Evolutionary conservation across 2,113 vertebrate genomes (phyloP).

Genomic region (Macheiramphus alcinus): DNA sequence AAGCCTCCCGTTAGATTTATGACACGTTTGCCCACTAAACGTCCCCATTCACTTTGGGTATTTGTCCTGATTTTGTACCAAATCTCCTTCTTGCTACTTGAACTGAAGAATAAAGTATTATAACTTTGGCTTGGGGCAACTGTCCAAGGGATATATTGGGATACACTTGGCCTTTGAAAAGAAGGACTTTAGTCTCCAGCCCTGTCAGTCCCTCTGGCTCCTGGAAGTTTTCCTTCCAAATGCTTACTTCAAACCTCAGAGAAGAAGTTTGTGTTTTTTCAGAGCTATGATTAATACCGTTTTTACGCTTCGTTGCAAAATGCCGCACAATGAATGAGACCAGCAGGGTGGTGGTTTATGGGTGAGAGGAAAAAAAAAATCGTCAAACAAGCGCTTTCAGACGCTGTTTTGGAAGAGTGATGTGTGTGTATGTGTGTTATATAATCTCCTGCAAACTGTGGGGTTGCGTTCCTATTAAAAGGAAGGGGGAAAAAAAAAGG

Average conservation of each 20-base stretch:
- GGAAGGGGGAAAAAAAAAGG: background rate
- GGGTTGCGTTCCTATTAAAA: background rate
- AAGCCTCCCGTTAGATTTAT: background rate
- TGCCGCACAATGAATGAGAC: slow-evolving; percentile 54
- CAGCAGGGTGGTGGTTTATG: slow-evolving; percentile 32
- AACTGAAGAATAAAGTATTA: slow-evolving; percentile 52
- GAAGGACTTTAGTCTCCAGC: slow-evolving; percentile 40
- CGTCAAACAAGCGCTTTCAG: slow-evolving; percentile 16
- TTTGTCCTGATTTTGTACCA: slow-evolving; percentile 45
- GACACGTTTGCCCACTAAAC: background rate
- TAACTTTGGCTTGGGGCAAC: slow-evolving; percentile 36
- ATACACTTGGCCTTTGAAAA: slow-evolving; percentile 60
- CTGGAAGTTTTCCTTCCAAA: slow-evolving; percentile 59
- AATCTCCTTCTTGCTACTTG: slow-evolving; percentile 24
- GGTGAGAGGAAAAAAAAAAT: background rate
- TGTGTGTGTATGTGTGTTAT: background rate
- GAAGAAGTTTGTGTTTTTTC: slow-evolving; percentile 51
- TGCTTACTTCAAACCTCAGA: slow-evolving; percentile 55
- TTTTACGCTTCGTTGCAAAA: slow-evolving; percentile 48
- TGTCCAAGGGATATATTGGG: slow-evolving; percentile 56
- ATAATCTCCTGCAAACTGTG: background rate
- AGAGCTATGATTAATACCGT: slow-evolving; percentile 53
- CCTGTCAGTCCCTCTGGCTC: slow-evolving; percentile 43
- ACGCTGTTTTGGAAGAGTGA: background rate
- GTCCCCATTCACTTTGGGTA: background rate